Percentiles rank a stretch among this genome's conserved stretches.
Evolutionary conservation across 2,797 vertebrate genomes (phyloP).

Genomic region (Melanogrammus aeglefinus): DNA sequence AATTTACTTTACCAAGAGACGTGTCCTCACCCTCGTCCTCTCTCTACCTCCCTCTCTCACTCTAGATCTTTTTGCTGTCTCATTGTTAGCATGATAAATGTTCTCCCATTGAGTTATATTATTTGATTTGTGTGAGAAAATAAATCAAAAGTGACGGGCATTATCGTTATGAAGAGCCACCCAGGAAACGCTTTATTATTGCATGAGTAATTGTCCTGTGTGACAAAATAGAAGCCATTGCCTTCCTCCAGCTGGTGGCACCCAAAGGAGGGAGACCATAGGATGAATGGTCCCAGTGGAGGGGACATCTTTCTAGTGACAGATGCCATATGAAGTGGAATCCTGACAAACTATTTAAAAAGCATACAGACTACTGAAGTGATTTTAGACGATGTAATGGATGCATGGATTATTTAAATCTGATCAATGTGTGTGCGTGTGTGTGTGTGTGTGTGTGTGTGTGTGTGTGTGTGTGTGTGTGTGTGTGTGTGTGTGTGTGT

Average conservation of each 20-base stretch:
- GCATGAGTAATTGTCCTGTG: background rate
- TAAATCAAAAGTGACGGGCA: background rate
- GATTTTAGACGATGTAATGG: background rate
- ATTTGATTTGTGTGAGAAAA: background rate
- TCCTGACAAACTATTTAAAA: background rate
- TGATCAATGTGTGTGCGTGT: background rate
- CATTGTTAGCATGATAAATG: background rate
- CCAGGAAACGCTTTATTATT: background rate
- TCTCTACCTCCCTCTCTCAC: background rate
- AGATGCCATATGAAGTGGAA: background rate
- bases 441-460: no score
- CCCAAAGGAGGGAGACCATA: background rate
- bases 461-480: constrained; percentile 1
- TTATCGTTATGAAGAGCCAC: background rate
- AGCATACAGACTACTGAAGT: background rate
- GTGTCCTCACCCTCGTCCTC: background rate
- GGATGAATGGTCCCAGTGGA: background rate
- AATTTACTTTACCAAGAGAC: background rate
- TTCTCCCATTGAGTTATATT: background rate
- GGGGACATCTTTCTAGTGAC: background rate
- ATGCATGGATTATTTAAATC: background rate
- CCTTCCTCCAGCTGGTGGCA: background rate
- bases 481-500: constrained; percentile 14
- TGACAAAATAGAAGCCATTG: background rate
- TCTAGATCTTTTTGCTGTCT: background rate